Evolutionary conservation across 1,140 invertebrate species (phyloP), one percentile per base, ranked within the genome.

Genomic region (Augochlora pura): DNA sequence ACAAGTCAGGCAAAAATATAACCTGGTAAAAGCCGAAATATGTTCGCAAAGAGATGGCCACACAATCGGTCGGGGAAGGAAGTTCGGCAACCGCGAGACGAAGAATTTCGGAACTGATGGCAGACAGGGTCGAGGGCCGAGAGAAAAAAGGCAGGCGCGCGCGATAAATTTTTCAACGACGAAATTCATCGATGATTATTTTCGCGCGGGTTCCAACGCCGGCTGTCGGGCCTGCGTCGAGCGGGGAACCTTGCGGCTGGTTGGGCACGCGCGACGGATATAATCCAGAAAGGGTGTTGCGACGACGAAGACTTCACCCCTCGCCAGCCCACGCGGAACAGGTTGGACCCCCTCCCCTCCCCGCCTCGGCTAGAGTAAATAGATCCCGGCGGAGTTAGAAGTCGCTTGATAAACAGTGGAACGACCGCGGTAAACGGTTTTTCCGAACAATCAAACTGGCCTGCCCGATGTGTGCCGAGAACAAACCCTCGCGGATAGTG

Each of bases 151-250:
- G 39, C 62, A 62, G 66, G 23, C 46, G 18, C 18, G 2, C 38
- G 4, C 59, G 63, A 66, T 74, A 14, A 83, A 84, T 84, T 80
- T 65, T 46, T 54, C 62, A 65, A n/a, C 74, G 68, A 25, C 59
- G 67, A 73, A 73, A 27, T 59, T 78, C 25, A 6, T 27, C 63
- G 69, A 27, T 67, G 67, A 78, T 84, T 83, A 83, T 70, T 83
- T 84, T 74, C 27, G 64, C 70, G 70, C 70, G 18, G 21, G 73
- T 23, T 79, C 12, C 74, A n/a, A n/a, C 25, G 10, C 64, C 12
- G 39, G 18, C n/a, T 32, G 38, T 42, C 74, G 8, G 32, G 60
- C 60, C 57, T 32, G 75, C 39, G 66, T 70, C 27, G 66, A 77
- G 62, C 14, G 23, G 49, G 23, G 49, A 62, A 62, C 7, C 52